Base-by-base conservation (phyloP, 1,140 invertebrate species). In the Drosophila ercepeae region DNA sequence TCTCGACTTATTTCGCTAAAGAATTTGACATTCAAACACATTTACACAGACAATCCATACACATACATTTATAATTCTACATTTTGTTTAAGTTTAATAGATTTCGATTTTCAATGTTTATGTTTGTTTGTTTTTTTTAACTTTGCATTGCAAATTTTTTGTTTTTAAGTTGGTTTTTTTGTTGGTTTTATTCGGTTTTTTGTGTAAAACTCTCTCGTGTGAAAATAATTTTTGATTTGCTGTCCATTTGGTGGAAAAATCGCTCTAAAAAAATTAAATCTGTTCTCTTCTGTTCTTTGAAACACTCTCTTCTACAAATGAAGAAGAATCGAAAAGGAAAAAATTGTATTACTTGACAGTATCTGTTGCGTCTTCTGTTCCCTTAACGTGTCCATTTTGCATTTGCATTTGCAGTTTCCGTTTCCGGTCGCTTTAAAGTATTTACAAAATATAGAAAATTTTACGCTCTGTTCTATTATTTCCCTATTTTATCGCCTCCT, bases 11-110 rank as follows among this genome's bases (percentile, higher is more conserved):
- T 32, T 58, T 19, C 9, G 14, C 65, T 81, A 79, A 32, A 48
- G 50, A 65, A 67, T 75, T 79, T 79, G 70, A 77, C 78, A 82
- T 58, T 74, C 51, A 82, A 78, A 82, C 46, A 78, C 78, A 82
- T 82, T 82, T 83, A 83, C 78, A 82, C 78, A 67, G 60, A 84
- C 79, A 78, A 59, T 78, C 53, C 63, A 67, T 32, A 64, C 63
- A 73, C 68, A 71, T 52, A 50, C 44, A 83, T 42, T 29, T 53
- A 71, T 59, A 65, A 68, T 32, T 59, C 57, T 41, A 52, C 57
- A 68, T 52, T 65, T 55, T 44, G 46, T 41, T 51, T 9, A 19
- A 58, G 27, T 45, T 60, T 51, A 25, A 46, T 69, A 72, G 36
- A 57, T 73, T 73, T 73, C 51, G 59, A 32, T 53, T 73, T 72